A percentile compares a stretch with the other conserved stretches of the same genome.
Evolutionary conservation across 2,888 invertebrate genomes (phyloP).

Genomic region (Theretra japonica): DNA sequence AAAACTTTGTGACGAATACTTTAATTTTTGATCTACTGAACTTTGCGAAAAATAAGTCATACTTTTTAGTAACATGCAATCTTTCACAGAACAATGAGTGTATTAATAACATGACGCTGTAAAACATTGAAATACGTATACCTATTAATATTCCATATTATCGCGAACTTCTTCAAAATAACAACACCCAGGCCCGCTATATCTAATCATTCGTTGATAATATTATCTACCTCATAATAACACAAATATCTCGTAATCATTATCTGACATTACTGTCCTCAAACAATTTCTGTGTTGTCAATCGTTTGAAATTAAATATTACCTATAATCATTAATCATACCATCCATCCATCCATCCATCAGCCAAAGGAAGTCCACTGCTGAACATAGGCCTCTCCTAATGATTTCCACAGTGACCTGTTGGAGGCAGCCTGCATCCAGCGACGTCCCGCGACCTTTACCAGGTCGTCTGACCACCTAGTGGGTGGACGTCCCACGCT

Average conservation of each 20-base stretch:
- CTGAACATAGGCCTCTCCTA: no score
- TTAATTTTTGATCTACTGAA: not conserved
- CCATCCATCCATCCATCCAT: no score
- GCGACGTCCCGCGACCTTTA: no score
- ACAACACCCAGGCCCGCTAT: slow-evolving; percentile 43
- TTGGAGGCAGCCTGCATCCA: no score
- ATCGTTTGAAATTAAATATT: not conserved
- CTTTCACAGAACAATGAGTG: not conserved
- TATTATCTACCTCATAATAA: slow-evolving; percentile 46
- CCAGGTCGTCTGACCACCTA: no score
- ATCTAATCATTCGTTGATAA: slow-evolving; percentile 56
- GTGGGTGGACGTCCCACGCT: no score
- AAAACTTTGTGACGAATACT: not conserved
- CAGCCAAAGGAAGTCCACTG: no score
- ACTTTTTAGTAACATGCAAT: not conserved
- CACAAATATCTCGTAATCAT: slow-evolving; percentile 43
- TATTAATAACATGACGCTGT: not conserved
- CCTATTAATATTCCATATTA: slow-evolving; percentile 42
- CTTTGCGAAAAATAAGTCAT: not conserved
- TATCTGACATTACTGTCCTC: slow-evolving; percentile 34
- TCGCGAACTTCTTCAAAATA: slow-evolving; percentile 48
- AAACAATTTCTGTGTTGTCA: not conserved
- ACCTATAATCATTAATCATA: not conserved
- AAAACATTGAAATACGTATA: slow-evolving; percentile 21
- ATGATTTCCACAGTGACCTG: no score